Base-by-base conservation (phyloP, 37 sponge, comb jelly and placozoan genomes). In the Dysidea cf. avara region DNA sequence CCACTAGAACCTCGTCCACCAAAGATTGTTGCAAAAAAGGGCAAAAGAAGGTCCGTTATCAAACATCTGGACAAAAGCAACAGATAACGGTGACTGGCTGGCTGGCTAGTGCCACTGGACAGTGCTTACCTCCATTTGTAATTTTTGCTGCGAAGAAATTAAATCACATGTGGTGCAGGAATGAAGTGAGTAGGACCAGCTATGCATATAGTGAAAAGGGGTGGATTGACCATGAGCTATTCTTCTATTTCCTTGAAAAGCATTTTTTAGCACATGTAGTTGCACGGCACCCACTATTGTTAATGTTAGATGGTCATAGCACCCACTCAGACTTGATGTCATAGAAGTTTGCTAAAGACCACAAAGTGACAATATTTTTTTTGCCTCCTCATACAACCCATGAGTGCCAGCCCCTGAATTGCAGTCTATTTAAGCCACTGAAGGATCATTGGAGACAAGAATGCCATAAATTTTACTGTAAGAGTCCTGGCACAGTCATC, bases 111-210 rank as follows among this genome's bases (percentile, higher is more conserved):
- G 71, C 71, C 0, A 50, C 57, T 36, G 71, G 56, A 9, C 71
- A 71, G 36, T 55, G 3, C n/a, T n/a, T n/a, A n/a, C n/a, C n/a
- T n/a, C n/a, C n/a, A n/a, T n/a, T n/a, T n/a, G n/a, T n/a, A n/a
- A 71, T 71, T 6, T 71, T 71, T 25, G 55, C 6, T 69, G 54
- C 70, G 2, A 71, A 71, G 53, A 35, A 71, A 39, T 4, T 71
- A 1, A 71, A 35, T 31, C 56, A 16, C 7, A 22, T 18, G 1
- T 71, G 61, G 74, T 48, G 61, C 49, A 4, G 56, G 3, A 6
- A 54, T 54, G 6, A 54, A 25, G 56, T 54, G 22, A 9, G 56
- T 54, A 25, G 56, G 21, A 54, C 25, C 7, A 54, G 56, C 21
- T 54, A 54, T 6, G n/a, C n/a, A n/a, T n/a, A n/a, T n/a, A n/a